Percentiles rank a stretch among this genome's conserved stretches.
phyloP scores from a whole-genome alignment of 2,113 vertebrate species.

The Passer domesticus region DNA sequence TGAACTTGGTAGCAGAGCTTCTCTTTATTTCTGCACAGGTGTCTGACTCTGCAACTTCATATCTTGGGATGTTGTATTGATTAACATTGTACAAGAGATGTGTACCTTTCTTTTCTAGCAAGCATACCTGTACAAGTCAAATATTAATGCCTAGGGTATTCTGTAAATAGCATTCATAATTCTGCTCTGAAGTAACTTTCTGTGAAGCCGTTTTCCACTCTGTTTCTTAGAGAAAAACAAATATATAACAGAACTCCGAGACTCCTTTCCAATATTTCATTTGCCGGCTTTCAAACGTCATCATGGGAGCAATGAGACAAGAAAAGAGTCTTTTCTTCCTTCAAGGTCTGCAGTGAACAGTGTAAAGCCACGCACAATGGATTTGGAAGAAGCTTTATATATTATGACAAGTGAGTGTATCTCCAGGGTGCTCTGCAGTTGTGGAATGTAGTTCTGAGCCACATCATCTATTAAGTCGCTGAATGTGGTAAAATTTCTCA shows the following conservation, averaged over 20 bases:
- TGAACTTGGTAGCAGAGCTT: not conserved
- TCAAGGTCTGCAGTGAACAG: conserved; percentile 37
- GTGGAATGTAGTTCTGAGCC: conserved; percentile 30
- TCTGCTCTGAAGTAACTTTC: conserved; percentile 27
- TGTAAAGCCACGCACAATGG: conserved; percentile 24
- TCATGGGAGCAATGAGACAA: conserved; percentile 67
- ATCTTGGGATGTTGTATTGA: conserved; percentile 3
- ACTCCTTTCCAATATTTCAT: conserved; percentile 48
- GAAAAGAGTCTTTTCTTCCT: conserved; percentile 59
- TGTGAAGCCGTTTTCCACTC: conserved; percentile 44
- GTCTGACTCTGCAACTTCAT: not conserved
- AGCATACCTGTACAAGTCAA: conserved; percentile 15
- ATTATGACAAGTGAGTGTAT: conserved; percentile 58
- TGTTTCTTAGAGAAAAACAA: conserved; percentile 60
- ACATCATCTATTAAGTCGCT: conserved; percentile 44
- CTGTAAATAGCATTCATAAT: conserved; percentile 44
- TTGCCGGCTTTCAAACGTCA: conserved; percentile 8
- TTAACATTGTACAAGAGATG: conserved; percentile 17
- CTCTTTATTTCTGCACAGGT: not conserved
- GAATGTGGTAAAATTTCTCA: conserved; percentile 31
- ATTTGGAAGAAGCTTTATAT: conserved; percentile 48
- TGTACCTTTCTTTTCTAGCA: not conserved
- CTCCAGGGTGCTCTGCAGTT: conserved; percentile 57
- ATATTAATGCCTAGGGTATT: conserved; percentile 44
- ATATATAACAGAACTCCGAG: conserved; percentile 22